Evolutionary conservation across 2,888 invertebrate genomes (phyloP).

Genomic region (Eristalinus sepulchralis): DNA sequence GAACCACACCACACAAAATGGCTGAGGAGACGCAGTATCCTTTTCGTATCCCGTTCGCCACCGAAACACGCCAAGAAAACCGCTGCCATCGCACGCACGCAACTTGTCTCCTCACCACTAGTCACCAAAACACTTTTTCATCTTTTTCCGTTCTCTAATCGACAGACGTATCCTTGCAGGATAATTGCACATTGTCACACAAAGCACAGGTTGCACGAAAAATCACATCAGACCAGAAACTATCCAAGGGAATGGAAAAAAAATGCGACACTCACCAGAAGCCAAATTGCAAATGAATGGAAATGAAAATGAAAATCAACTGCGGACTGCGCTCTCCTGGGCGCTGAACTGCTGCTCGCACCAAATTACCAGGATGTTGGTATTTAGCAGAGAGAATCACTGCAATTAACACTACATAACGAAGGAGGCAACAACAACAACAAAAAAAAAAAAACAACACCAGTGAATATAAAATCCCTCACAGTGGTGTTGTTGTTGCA

Average conservation of each 20-base stretch:
- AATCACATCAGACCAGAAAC: constrained; percentile 5
- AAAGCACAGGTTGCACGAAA: neutral
- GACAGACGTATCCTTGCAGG: neutral
- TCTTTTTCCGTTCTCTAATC: neutral
- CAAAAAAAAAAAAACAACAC: constrained; percentile 23
- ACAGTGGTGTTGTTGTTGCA: constrained; percentile 44
- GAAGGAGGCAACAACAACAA: constrained; percentile 42
- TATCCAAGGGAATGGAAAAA: neutral
- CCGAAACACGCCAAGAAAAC: neutral
- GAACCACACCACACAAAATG: constrained; percentile 57
- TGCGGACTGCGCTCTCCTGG: constrained; percentile 47
- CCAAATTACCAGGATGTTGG: constrained; percentile 71
- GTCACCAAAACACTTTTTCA: neutral
- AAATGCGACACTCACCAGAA: constrained; percentile 66
- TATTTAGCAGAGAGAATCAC: constrained; percentile 72
- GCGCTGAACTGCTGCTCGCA: constrained; percentile 28
- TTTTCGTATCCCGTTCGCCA: constrained; percentile 40
- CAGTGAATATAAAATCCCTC: neutral
- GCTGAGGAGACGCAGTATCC: constrained; percentile 53
- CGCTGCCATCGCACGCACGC: neutral
- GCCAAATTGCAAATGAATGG: constrained; percentile 67
- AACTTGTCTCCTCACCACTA: neutral
- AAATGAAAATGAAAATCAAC: constrained; percentile 68
- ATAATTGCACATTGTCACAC: neutral
- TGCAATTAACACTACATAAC: constrained; percentile 72